Percentiles rank a stretch among this genome's conserved stretches.
Conservation (phyloP, 2,888 invertebrate species). For the Crocallis elinguaria region DNA sequence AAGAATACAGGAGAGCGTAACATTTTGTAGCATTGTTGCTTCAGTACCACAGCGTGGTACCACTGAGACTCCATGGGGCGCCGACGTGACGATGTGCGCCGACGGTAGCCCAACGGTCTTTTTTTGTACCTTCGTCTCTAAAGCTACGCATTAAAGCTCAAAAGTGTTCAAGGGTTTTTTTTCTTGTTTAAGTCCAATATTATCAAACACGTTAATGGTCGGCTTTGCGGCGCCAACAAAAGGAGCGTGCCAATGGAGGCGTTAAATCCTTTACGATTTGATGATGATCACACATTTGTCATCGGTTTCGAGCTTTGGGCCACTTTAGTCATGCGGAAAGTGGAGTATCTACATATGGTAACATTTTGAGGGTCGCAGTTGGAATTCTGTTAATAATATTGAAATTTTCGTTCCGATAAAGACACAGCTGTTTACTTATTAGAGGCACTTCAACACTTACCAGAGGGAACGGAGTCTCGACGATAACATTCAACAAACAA, state of each 20-base stretch:
- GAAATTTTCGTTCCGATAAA: constrained; percentile 21
- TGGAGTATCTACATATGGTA: constrained; percentile 44
- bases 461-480: constrained; percentile 32
- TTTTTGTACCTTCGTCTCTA: constrained; percentile 68
- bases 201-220: constrained; percentile 84
- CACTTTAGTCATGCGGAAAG: constrained; percentile 60
- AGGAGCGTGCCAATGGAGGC: constrained; percentile 83
- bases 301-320: constrained; percentile 57
- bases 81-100: constrained; percentile 21
- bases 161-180: constrained; percentile 16
- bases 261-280: constrained; percentile 85
- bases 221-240: constrained; percentile 82
- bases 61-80: constrained; percentile 75
- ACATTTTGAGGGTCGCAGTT: constrained; percentile 18
- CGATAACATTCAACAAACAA: constrained; percentile 36
- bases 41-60: constrained; percentile 71
- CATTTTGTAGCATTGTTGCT: constrained; percentile 61
- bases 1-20: constrained; percentile 60
- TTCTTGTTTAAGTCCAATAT: constrained; percentile 57
- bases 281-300: constrained; percentile 81
- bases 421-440: background rate
- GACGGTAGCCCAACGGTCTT: constrained; percentile 77
- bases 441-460: constrained; percentile 40
- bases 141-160: constrained; percentile 24
- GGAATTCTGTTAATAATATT: constrained; percentile 10